These are phyloP conservation scores for Polymixis lichenea DNA, from an alignment of 2,888 invertebrate species.

Conservation along the genomic window DNA sequence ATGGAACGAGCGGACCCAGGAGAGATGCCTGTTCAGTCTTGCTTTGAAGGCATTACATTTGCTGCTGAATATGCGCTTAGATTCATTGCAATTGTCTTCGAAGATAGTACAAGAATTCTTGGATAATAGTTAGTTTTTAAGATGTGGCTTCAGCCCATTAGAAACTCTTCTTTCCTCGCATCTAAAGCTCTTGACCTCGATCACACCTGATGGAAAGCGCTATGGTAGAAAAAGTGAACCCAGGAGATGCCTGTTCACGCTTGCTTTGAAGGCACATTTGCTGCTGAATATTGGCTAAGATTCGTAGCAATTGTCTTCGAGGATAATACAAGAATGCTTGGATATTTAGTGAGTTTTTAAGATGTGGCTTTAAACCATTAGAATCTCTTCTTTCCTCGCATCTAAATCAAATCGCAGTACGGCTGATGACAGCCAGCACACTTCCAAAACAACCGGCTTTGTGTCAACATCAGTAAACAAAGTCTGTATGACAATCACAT, in stretches of 20 bases:
- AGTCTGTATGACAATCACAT: conserved; percentile 61
- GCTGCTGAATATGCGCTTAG: neutral
- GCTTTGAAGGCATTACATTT: neutral
- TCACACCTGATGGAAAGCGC: too few species aligned
- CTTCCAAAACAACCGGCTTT: conserved; percentile 50
- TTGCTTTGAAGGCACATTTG: neutral
- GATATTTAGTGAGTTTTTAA: neutral
- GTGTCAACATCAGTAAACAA: conserved; percentile 56
- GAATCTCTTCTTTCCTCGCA: neutral
- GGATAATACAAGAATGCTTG: neutral
- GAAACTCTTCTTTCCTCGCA: neutral
- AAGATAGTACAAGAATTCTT: neutral
- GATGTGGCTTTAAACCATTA: neutral
- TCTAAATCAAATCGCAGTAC: conserved; percentile 13
- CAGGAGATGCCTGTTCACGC: too few species aligned
- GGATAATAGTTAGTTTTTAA: neutral
- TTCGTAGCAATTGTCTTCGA: neutral
- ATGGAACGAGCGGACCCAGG: too few species aligned
- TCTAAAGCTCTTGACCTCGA: conserved; percentile 8
- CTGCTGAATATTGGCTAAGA: neutral
- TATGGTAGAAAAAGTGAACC: too few species aligned
- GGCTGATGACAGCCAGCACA: conserved; percentile 30
- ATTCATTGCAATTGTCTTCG: neutral
- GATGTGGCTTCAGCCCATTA: neutral
- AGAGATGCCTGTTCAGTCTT: too few species aligned